These are phyloP conservation scores for Ophthalmolycus amberensis DNA, from an alignment of 2,113 vertebrate species.

Conservation along the genomic window DNA sequence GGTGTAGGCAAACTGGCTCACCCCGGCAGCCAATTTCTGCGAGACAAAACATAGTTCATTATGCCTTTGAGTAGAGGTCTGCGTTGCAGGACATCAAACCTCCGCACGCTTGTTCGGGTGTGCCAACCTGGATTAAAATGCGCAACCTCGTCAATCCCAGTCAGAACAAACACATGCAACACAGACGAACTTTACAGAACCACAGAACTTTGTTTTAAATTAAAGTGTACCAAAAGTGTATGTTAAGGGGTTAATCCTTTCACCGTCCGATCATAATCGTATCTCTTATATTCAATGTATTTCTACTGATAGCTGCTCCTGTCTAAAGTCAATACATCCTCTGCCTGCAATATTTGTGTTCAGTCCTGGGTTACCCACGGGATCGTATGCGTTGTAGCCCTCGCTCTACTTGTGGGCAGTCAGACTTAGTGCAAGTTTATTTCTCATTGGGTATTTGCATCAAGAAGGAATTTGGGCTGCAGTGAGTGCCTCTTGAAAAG, in stretches of 20 bases:
- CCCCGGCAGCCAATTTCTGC: slow-evolving; percentile 93
- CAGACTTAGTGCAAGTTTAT: not conserved
- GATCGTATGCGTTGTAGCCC: not conserved
- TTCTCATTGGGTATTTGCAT: slow-evolving; percentile 14
- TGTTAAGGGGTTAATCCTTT: not conserved
- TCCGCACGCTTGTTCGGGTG: not conserved
- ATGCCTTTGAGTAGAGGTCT: not conserved
- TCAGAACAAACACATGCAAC: too few species aligned
- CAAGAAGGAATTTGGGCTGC: slow-evolving; percentile 5
- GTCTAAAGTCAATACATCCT: not conserved
- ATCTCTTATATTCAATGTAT: slow-evolving; percentile 2
- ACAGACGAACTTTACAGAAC: too few species aligned
- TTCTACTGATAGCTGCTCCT: slow-evolving; percentile 17
- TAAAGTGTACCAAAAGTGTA: too few species aligned
- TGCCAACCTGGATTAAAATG: too few species aligned
- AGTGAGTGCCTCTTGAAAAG: slow-evolving; percentile 27
- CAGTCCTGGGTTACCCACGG: not conserved
- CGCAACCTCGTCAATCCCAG: too few species aligned
- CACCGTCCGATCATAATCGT: not conserved
- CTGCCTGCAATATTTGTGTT: not conserved
- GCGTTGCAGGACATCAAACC: not conserved
- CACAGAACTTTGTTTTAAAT: too few species aligned
- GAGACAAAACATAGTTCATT: slow-evolving; percentile 41
- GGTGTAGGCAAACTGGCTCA: slow-evolving; percentile 97
- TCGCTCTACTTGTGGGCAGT: slow-evolving; percentile 16